A percentile compares a stretch with the other conserved stretches of the same genome.
These are phyloP conservation scores for Ptiloglossa arizonensis DNA, from an alignment of 1,140 invertebrate genomes.

Conservation along the genomic window DNA sequence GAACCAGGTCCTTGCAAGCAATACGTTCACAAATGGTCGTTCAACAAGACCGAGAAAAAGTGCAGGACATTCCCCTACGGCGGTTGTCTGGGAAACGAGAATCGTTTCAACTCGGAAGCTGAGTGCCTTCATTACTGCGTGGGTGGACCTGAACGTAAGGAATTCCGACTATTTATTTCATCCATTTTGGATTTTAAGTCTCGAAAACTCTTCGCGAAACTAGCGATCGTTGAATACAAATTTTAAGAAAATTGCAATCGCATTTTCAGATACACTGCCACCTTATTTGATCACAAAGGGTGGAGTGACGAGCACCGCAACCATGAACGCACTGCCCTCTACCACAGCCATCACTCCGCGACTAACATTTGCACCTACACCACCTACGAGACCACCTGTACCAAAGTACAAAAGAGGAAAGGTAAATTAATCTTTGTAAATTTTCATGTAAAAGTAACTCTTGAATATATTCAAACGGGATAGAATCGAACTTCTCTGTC, in stretches of 20 bases:
- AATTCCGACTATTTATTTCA: background rate
- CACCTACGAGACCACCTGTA: conserved; percentile 83
- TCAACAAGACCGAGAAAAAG: conserved; percentile 84
- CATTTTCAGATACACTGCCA: conserved; percentile 80
- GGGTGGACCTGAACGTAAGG: conserved; percentile 82
- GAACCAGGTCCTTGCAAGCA: conserved; percentile 87
- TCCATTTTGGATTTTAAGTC: background rate
- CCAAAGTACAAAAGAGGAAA: conserved; percentile 87
- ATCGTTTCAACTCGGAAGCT: conserved; percentile 88
- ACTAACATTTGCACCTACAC: conserved; percentile 76
- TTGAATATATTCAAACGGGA: too few species aligned
- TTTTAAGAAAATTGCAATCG: too few species aligned
- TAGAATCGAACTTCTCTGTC: too few species aligned
- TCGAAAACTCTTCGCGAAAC: too few species aligned
- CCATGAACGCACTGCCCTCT: conserved; percentile 77
- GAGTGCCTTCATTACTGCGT: conserved; percentile 87
- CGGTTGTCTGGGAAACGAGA: conserved; percentile 90
- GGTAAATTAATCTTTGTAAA: conserved; percentile 49
- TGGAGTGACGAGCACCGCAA: conserved; percentile 77
- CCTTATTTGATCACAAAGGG: conserved; percentile 80
- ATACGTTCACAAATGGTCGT: conserved; percentile 88
- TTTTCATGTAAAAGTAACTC: background rate
- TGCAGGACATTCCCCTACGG: conserved; percentile 90
- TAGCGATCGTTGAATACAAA: background rate
- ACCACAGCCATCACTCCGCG: conserved; percentile 77